Base-by-base conservation (phyloP, 2,888 invertebrate species). In the Drosophila fungiperda region DNA sequence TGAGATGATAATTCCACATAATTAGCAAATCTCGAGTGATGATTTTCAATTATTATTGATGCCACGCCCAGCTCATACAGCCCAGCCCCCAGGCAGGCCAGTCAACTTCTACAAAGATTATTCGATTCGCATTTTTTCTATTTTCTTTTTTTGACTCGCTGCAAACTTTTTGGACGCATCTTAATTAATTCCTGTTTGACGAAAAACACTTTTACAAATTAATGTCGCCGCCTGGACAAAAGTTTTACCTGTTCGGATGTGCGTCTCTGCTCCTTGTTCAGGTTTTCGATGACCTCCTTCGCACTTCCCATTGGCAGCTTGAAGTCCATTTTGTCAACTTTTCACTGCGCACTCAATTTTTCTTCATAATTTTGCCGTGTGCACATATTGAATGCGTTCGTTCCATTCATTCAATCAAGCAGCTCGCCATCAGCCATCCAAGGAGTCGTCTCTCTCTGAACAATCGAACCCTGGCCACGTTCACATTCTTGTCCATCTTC, bases 101-200 rank as follows among this genome's bases (percentile, higher is more conserved):
- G 40, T 58, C 55, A 71, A 66, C 57, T 82, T 73, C 62, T 64
- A 55, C 63, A 32, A 78, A 57, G 73, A 61, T 62, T 67, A 48
- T 79, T 59, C 70, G 59, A 59, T 20, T 26, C 54, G 50, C 20
- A 20, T 66, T 64, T 20, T 29, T 48, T 60, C 45, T 32, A 26
- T 55, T 42, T 6, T 11, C n/a, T 17, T 26, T 15, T 8, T 20
- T 29, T 59, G 54, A 33, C 36, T 26, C 7, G 17, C 33, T 33
- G 63, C 45, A 68, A 84, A 75, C 42, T 73, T 65, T 83, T 83
- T 17, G 38, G 3, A 68, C 71, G 76, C 76, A 86, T 91, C 91
- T 92, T 92, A 92, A 92, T 92, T 92, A 92, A 92, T 92, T 93
- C 92, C 87, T 90, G 91, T 92, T 92, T 92, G 88, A 89, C 87